Conservation (phyloP, 2,797 vertebrate species). For the Cossypha dichroa region DNA sequence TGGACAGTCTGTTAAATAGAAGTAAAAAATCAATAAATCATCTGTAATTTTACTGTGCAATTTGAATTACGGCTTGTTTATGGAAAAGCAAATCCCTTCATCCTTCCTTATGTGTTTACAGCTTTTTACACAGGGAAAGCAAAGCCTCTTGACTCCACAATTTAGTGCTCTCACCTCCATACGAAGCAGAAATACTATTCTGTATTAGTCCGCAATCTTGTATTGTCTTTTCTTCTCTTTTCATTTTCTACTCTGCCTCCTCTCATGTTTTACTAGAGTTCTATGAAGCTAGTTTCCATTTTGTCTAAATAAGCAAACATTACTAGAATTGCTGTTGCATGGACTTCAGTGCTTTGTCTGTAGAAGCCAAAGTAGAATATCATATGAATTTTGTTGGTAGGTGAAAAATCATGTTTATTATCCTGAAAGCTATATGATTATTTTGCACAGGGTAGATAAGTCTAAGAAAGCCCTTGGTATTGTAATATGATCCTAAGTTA, state of each 20-base stretch:
- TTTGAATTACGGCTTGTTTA: background rate
- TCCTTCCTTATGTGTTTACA: background rate
- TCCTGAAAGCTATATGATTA: background rate
- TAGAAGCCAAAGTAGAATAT: background rate
- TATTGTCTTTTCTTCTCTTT: background rate
- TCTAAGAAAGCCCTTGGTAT: conserved; percentile 45
- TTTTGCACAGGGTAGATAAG: background rate
- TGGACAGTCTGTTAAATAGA: background rate
- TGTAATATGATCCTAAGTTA: conserved; percentile 24
- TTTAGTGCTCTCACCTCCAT: background rate
- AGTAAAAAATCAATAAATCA: background rate
- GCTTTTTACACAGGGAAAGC: background rate
- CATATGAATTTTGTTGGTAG: background rate
- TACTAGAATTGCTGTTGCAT: background rate
- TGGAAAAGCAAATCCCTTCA: background rate
- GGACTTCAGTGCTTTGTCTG: background rate
- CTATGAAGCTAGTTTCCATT: background rate
- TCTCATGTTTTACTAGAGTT: background rate
- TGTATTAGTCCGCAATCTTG: background rate
- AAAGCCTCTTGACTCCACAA: background rate
- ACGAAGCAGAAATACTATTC: background rate
- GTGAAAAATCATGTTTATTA: background rate
- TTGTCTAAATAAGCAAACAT: background rate
- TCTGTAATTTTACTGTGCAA: background rate
- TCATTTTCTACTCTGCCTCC: background rate